Evolutionary conservation across 1,140 invertebrate species (phyloP).

Genomic region (Psilanteris sp.): DNA sequence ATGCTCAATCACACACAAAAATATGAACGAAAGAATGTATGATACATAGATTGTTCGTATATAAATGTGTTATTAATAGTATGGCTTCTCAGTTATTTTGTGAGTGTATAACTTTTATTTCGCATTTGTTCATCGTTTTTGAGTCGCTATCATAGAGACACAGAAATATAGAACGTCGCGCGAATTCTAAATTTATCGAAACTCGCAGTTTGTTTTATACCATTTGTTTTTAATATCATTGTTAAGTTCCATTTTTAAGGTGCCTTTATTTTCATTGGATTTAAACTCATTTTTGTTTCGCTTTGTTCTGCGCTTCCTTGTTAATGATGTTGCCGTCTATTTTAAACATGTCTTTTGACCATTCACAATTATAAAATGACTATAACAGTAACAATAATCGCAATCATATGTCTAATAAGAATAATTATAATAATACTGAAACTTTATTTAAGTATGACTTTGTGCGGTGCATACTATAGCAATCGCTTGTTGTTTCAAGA

Average conservation of each 20-base stretch:
- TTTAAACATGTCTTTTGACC: constrained; percentile 16
- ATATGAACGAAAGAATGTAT: constrained; percentile 59
- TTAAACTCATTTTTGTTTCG: not conserved
- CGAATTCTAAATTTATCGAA: constrained; percentile 27
- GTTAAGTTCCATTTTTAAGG: not conserved
- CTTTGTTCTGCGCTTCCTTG: too few relatives aligned
- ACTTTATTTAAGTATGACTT: constrained; percentile 64
- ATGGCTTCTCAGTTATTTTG: constrained; percentile 40
- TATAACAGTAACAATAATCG: constrained; percentile 59
- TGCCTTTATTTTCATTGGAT: too few relatives aligned
- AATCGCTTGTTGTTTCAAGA: constrained; percentile 54
- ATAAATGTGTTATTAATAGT: constrained; percentile 63
- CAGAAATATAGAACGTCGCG: constrained; percentile 68
- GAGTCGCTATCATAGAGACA: constrained; percentile 65
- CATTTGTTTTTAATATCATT: constrained; percentile 14
- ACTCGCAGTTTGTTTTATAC: constrained; percentile 1
- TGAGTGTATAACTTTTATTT: not conserved
- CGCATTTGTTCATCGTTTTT: constrained; percentile 20
- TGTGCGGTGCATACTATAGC: constrained; percentile 65
- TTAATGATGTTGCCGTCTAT: constrained; percentile 1
- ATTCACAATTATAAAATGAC: constrained; percentile 50
- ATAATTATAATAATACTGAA: constrained; percentile 66
- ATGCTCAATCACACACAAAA: constrained; percentile 46
- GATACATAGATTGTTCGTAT: constrained; percentile 61
- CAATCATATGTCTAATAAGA: constrained; percentile 60